Conservation (phyloP, 2,113 vertebrate genomes). For the Aviceda subcristata region DNA sequence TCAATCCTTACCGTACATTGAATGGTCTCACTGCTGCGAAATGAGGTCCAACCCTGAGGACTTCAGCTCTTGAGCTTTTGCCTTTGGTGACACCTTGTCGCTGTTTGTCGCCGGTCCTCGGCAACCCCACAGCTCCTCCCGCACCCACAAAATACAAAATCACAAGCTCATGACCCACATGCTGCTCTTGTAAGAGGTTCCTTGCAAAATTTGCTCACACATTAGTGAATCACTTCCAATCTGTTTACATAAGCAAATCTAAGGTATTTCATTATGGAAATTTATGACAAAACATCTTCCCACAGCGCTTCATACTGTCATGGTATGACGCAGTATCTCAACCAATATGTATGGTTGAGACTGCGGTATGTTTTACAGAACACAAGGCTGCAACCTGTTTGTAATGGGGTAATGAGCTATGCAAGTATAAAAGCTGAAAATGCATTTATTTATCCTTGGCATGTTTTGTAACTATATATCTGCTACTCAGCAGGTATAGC, state of each 20-base stretch:
- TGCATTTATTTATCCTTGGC: background rate
- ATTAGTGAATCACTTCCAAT: background rate
- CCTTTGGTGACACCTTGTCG: background rate
- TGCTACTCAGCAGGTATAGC: background rate
- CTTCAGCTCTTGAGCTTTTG: background rate
- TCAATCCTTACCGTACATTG: background rate
- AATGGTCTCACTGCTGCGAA: background rate
- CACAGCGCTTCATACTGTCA: background rate
- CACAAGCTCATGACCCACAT: background rate
- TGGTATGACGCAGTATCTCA: background rate
- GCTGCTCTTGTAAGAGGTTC: background rate
- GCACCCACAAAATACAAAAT: background rate
- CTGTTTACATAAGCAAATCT: background rate
- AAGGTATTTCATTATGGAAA: slow-evolving; percentile 2
- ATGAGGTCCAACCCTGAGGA: background rate
- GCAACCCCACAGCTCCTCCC: background rate
- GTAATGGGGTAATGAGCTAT: background rate
- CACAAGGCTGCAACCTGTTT: background rate
- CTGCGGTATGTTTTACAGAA: background rate
- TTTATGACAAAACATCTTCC: background rate
- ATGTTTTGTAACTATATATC: background rate
- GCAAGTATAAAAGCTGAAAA: background rate
- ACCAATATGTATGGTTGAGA: rapidly evolving
- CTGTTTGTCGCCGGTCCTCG: background rate
- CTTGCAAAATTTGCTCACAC: background rate